phyloP scores from a whole-genome alignment of 2,113 vertebrate genomes.

The Pachycephala philippinensis region DNA sequence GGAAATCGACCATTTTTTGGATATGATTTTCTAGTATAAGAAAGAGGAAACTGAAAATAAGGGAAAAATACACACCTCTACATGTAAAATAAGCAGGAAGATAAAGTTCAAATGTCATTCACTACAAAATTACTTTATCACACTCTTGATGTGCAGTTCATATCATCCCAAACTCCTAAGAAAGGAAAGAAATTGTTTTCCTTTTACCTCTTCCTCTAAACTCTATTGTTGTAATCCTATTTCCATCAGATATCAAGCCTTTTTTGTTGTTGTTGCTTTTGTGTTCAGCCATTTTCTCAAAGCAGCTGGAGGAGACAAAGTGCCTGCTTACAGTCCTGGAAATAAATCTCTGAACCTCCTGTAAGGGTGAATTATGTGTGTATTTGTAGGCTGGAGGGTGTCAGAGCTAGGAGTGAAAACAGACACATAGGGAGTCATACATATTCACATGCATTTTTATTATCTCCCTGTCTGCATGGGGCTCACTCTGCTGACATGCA shows the following conservation, averaged over 20 bases:
- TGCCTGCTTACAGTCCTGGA: not conserved
- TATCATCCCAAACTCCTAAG: not conserved
- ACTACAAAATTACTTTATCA: not conserved
- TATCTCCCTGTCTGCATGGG: not conserved
- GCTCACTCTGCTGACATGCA: not conserved
- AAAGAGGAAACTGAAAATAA: not conserved
- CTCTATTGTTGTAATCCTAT: not conserved
- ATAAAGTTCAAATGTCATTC: not conserved
- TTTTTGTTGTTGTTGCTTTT: not conserved
- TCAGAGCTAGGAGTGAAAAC: not conserved
- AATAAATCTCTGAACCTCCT: not conserved
- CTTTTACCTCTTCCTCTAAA: not conserved
- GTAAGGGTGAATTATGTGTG: not conserved
- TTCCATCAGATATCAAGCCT: not conserved
- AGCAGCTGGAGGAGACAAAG: not conserved
- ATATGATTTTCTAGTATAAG: not conserved
- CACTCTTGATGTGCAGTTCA: not conserved
- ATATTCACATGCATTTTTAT: not conserved
- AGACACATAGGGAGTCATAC: accelerated
- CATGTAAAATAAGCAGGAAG: not conserved
- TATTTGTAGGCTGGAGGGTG: not conserved
- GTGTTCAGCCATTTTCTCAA: not conserved
- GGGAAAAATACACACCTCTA: not conserved
- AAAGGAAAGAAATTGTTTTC: not conserved
- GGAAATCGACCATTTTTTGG: accelerated